Percentiles rank a stretch among this genome's conserved stretches.
Evolutionary conservation across 2,888 invertebrate species (phyloP).

Genomic region (Entomobrya multifasciata): DNA sequence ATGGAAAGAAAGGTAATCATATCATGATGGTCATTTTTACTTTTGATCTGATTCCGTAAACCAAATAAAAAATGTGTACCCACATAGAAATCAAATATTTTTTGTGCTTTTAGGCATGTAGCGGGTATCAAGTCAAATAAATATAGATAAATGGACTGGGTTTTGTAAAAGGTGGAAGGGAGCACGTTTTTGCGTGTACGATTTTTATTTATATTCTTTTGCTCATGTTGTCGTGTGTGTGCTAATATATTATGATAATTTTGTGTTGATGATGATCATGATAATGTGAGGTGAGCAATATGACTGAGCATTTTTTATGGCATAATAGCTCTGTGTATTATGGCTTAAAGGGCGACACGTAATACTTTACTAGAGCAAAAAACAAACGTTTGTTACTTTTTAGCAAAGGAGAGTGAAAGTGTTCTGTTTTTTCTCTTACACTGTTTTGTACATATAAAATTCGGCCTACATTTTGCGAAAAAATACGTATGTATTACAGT

Average conservation of each 20-base stretch:
- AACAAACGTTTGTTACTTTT: not conserved
- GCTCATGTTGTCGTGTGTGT: no score
- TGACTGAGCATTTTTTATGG: slow-evolving; percentile 12
- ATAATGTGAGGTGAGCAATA: slow-evolving; percentile 22
- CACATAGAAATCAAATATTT: no score
- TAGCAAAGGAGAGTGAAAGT: slow-evolving; percentile 74
- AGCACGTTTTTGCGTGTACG: no score
- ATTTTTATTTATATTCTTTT: no score
- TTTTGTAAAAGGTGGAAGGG: no score
- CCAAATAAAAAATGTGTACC: not conserved
- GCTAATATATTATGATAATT: not conserved
- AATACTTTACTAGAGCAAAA: not conserved
- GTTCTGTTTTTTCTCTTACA: slow-evolving; percentile 76
- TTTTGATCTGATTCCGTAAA: slow-evolving; percentile 57
- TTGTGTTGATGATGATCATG: slow-evolving; percentile 23
- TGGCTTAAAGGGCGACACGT: slow-evolving; percentile 36
- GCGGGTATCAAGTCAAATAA: slow-evolving; percentile 18
- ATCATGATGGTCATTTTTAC: not conserved
- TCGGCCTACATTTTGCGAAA: slow-evolving; percentile 77
- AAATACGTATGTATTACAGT: no score
- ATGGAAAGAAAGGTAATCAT: no score
- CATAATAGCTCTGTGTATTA: slow-evolving; percentile 17
- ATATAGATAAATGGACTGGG: not conserved
- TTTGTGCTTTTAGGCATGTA: no score
- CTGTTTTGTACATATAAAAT: slow-evolving; percentile 41